These are phyloP conservation scores for Cheilosia vulpina DNA, from an alignment of 2,888 invertebrate genomes.

Conservation along the genomic window DNA sequence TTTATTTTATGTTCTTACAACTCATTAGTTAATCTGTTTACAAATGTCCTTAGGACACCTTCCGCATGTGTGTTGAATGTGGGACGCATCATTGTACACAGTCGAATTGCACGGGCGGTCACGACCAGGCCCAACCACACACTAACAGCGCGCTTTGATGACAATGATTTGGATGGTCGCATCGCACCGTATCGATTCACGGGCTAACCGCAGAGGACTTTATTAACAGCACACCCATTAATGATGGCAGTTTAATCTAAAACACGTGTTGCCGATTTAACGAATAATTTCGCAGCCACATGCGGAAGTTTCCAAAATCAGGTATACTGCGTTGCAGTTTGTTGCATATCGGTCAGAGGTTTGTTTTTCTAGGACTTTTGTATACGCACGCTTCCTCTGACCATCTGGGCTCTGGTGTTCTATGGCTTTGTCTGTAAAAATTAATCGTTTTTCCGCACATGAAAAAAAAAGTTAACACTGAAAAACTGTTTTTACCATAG, in stretches of 20 bases:
- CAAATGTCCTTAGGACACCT: constrained; percentile 51
- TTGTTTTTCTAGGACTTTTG: constrained; percentile 53
- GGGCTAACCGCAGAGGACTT: constrained; percentile 47
- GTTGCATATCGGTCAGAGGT: constrained; percentile 35
- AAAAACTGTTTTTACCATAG: constrained; percentile 26
- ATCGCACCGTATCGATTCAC: neutral
- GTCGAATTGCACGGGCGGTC: constrained; percentile 11
- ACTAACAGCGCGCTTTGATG: constrained; percentile 5
- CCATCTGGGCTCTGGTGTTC: constrained; percentile 36
- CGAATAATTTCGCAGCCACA: constrained; percentile 52
- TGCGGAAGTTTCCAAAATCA: constrained; percentile 52
- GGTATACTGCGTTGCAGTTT: constrained; percentile 53
- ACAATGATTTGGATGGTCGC: neutral
- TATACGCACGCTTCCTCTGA: constrained; percentile 11
- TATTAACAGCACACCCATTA: constrained; percentile 52
- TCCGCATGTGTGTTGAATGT: constrained; percentile 17
- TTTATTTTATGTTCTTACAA: constrained; percentile 65
- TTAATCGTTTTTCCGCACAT: constrained; percentile 29
- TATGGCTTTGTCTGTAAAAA: constrained; percentile 42
- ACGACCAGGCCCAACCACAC: neutral
- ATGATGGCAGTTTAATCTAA: constrained; percentile 71
- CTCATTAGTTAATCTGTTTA: constrained; percentile 70
- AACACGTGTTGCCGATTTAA: constrained; percentile 70
- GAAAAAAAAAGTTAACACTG: constrained; percentile 42
- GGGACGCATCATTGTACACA: constrained; percentile 16